Conservation (phyloP, 2,888 invertebrate genomes). For the Drosophila melanosoma region DNA sequence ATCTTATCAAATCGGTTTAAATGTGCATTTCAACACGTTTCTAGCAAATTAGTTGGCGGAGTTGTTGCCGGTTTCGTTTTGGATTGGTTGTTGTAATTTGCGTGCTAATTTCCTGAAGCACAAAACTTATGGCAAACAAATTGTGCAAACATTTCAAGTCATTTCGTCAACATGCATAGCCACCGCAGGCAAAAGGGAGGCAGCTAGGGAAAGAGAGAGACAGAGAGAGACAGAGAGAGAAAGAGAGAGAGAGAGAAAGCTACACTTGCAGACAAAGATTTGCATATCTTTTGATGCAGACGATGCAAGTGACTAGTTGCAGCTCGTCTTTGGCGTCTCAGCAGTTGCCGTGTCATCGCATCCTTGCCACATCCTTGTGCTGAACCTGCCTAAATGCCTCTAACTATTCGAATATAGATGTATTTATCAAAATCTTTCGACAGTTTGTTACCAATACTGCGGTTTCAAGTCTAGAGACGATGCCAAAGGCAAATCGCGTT, state of each 20-base stretch:
- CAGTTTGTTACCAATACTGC: conserved; percentile 30
- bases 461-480: conserved; percentile 25
- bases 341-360: conserved; percentile 1
- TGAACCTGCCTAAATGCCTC: background rate
- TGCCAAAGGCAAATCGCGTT: conserved; percentile 23
- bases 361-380: conserved; percentile 21
- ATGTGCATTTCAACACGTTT: conserved; percentile 44
- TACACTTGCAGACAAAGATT: conserved; percentile 32
- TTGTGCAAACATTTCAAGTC: conserved; percentile 55
- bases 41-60: conserved; percentile 28
- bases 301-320: conserved; percentile 44
- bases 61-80: background rate
- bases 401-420: conserved; percentile 6
- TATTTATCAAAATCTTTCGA: conserved; percentile 17
- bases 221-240: background rate
- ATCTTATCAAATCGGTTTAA: conserved; percentile 30
- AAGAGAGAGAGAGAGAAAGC: background rate
- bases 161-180: conserved; percentile 54
- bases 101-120: conserved; percentile 68
- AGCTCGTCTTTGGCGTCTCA: conserved; percentile 32
- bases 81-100: conserved; percentile 60
- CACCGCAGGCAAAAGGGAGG: conserved; percentile 1
- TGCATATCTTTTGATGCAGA: conserved; percentile 66
- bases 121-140: conserved; percentile 58
- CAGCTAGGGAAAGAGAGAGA: background rate